Evolutionary conservation across 2,113 vertebrate genomes (phyloP).

Genomic region (Thomomys bottae): DNA sequence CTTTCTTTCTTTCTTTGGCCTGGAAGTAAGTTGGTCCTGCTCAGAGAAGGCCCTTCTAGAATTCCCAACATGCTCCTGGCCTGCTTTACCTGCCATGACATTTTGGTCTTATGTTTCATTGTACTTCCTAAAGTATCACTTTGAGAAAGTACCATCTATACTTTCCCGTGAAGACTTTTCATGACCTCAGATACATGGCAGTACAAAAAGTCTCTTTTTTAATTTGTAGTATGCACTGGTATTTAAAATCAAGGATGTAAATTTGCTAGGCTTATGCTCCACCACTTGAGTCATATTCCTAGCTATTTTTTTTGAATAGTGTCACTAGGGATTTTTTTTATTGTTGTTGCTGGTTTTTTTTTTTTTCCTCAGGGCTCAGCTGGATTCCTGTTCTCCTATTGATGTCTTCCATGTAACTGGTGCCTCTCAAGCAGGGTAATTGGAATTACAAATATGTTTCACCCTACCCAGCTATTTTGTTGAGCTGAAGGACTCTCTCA

Average conservation of each 20-base stretch:
- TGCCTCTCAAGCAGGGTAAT: too few species aligned
- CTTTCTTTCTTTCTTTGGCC: neutral
- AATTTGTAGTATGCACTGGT: neutral
- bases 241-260: too few species aligned
- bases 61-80: neutral
- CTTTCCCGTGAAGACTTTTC: neutral
- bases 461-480: too few species aligned
- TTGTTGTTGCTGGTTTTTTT: accelerated
- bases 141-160: neutral
- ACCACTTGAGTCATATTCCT: too few species aligned
- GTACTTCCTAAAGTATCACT: neutral
- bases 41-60: neutral
- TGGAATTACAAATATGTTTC: too few species aligned
- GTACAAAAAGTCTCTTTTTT: neutral
- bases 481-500: too few species aligned
- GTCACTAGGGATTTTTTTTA: too few species aligned
- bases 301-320: neutral
- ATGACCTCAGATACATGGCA: neutral
- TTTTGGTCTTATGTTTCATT: neutral
- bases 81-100: too few species aligned
- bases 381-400: too few species aligned
- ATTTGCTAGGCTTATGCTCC: too few species aligned
- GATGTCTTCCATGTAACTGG: too few species aligned
- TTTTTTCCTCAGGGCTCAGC: too few species aligned
- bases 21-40: neutral